Evolutionary conservation across 1,140 invertebrate genomes (phyloP).

Genomic region (Dreissena rostriformis): DNA sequence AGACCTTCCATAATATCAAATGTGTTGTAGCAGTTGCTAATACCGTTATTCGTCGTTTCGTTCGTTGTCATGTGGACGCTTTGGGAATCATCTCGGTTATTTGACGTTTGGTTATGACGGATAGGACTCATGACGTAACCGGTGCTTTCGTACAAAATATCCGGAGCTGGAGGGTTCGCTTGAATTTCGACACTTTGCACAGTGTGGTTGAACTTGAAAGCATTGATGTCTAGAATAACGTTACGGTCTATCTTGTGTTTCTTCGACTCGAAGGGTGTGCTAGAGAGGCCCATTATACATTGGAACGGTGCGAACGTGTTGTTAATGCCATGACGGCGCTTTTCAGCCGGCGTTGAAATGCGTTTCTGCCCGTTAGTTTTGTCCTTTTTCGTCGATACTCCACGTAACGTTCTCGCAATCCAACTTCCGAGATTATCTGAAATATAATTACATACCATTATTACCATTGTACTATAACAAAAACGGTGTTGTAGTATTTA

Average conservation of each 20-base stretch:
- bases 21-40: conserved; percentile 42
- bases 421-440: conserved; percentile 21
- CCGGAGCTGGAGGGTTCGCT: not conserved
- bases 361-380: not conserved
- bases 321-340: not conserved
- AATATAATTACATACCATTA: not conserved
- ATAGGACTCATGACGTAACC: conserved; percentile 24
- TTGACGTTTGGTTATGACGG: not conserved
- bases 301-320: not conserved
- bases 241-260: conserved; percentile 5
- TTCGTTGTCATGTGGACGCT: not conserved
- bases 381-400: not conserved
- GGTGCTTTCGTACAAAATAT: conserved; percentile 33
- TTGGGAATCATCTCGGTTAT: conserved; percentile 7
- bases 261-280: not conserved
- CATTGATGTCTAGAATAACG: not conserved
- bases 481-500: no score
- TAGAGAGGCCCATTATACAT: conserved; percentile 4
- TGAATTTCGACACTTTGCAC: conserved; percentile 2
- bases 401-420: not conserved
- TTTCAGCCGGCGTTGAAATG: not conserved
- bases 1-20: conserved; percentile 26
- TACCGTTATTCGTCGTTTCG: conserved; percentile 14
- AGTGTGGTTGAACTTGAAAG: not conserved
- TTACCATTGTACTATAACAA: no score